These are phyloP conservation scores for Epirrhoe tristata DNA, from an alignment of 2,888 invertebrate genomes.

Conservation along the genomic window DNA sequence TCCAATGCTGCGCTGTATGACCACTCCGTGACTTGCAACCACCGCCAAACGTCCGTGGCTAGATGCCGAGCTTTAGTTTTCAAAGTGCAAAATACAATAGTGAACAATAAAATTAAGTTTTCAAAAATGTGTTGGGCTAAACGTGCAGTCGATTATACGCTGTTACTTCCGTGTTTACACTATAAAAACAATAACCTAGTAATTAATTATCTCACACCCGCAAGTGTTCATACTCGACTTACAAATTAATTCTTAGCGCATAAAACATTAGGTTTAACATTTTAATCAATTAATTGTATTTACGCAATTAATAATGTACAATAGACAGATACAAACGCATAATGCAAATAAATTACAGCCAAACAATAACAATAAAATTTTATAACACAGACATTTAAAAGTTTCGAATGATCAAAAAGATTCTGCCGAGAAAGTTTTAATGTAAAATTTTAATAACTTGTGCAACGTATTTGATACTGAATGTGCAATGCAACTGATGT, in stretches of 20 bases:
- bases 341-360: background rate
- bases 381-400: slow-evolving; percentile 28
- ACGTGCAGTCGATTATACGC: slow-evolving; percentile 39
- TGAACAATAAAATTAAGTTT: slow-evolving; percentile 39
- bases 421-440: background rate
- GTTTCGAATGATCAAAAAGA: background rate
- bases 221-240: slow-evolving; percentile 8
- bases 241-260: slow-evolving; percentile 15
- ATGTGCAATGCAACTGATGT: slow-evolving; percentile 58
- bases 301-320: background rate
- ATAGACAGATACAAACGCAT: background rate
- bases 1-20: slow-evolving; percentile 32
- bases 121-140: slow-evolving; percentile 68
- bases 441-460: slow-evolving; percentile 37
- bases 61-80: slow-evolving; percentile 17
- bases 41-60: slow-evolving; percentile 35
- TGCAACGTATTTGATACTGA: slow-evolving; percentile 46
- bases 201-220: slow-evolving; percentile 46
- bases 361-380: background rate
- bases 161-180: slow-evolving; percentile 49
- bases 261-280: too few species aligned
- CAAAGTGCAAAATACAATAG: slow-evolving; percentile 35
- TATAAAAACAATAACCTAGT: slow-evolving; percentile 55
- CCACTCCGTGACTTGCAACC: slow-evolving; percentile 23
- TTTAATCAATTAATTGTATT: slow-evolving; percentile 2